A percentile compares a stretch with the other conserved stretches of the same genome.
These are phyloP conservation scores for Mus minutoides DNA, from an alignment of 2,797 vertebrate genomes.

Conservation along the genomic window DNA sequence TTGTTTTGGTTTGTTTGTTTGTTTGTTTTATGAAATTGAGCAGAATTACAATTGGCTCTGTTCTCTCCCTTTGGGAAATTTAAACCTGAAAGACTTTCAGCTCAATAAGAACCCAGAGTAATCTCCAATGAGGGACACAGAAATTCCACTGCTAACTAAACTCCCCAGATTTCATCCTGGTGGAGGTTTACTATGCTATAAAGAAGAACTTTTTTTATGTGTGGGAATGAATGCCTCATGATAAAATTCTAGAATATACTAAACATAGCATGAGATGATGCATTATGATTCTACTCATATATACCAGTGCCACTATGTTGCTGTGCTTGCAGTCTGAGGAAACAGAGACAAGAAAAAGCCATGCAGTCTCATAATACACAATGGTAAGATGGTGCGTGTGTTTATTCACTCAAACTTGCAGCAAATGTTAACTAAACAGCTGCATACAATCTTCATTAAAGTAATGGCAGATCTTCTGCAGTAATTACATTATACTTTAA, in stretches of 20 bases:
- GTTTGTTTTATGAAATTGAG: background rate
- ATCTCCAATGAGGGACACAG: background rate
- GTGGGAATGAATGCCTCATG: background rate
- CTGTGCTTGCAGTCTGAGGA: background rate
- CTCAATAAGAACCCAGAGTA: background rate
- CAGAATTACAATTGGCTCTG: background rate
- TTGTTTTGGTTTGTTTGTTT: background rate
- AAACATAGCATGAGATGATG: background rate
- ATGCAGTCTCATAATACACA: background rate
- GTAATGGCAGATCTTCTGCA: background rate
- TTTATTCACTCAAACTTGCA: background rate
- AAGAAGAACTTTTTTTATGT: background rate
- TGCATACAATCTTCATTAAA: background rate
- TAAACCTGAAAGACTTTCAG: background rate
- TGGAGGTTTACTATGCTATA: background rate
- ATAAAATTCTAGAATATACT: background rate
- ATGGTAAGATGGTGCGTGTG: fast-evolving
- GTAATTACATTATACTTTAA: background rate
- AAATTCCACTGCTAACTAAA: fast-evolving
- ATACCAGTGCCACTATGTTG: background rate
- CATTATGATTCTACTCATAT: background rate
- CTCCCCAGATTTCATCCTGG: background rate
- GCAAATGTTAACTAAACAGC: background rate
- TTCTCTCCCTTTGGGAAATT: background rate
- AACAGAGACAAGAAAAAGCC: background rate